Percentiles rank a stretch among this genome's conserved stretches.
Conservation (phyloP, 2,797 vertebrate species). For the Dendrocincla fuliginosa region DNA sequence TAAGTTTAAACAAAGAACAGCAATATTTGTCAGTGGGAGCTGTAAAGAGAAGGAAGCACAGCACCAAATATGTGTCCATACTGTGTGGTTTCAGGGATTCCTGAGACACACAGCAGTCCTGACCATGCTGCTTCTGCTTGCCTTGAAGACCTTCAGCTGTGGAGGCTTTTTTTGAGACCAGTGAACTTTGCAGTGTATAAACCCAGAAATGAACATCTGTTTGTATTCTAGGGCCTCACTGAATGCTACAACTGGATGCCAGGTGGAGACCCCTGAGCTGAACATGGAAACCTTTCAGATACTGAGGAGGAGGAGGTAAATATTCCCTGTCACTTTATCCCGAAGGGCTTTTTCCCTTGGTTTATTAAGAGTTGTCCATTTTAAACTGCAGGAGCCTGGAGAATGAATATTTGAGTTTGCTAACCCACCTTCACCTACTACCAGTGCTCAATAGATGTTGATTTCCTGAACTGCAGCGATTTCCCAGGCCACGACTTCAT, state of each 20-base stretch:
- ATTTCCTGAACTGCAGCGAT: background rate
- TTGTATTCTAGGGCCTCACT: background rate
- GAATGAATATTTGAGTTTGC: background rate
- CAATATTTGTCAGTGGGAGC: background rate
- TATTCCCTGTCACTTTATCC: background rate
- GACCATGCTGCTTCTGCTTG: background rate
- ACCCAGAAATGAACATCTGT: background rate
- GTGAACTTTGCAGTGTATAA: background rate
- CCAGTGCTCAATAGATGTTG: background rate
- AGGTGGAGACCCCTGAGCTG: background rate
- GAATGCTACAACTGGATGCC: background rate
- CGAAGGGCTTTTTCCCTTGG: background rate
- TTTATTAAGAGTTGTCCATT: background rate
- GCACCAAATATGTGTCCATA: background rate
- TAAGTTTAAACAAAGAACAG: background rate
- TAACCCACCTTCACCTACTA: background rate
- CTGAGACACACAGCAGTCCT: background rate
- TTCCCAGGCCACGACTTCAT: background rate
- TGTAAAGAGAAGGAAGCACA: background rate
- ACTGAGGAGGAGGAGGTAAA: background rate
- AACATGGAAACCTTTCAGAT: background rate
- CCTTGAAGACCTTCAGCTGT: background rate
- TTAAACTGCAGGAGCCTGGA: background rate
- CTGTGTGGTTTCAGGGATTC: background rate
- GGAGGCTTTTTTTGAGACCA: background rate